Base-by-base conservation (phyloP, 2,113 vertebrate species). In the Antigone vipio region DNA sequence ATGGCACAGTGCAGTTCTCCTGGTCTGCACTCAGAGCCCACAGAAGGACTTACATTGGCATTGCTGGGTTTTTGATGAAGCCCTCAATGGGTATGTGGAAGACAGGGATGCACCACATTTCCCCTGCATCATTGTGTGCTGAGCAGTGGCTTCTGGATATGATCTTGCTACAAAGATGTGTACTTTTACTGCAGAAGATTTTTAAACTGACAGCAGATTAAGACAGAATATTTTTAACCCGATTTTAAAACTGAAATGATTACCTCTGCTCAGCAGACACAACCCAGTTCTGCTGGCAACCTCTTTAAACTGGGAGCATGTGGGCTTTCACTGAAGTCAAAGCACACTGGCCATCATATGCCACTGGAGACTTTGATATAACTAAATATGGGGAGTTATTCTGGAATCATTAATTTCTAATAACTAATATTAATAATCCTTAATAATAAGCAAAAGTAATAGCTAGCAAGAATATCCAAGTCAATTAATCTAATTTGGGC, bases 401-500 rank as follows among this genome's bases (percentile, higher is more conserved):
- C 75, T 87, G 81, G 50, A 86, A 88, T 62, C 67, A 67, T 86
- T 87, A 62, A 18, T 89, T 93, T 92, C 79, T 81, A 80, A 86
- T 78, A 93, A 80, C 67, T 86, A 88, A 38, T 95, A 91, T 73
- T 92, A 91, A 68, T 80, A 95, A 85, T 73, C 27, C 15, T 82
- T 95, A 92, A 80, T 63, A 89, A 68, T 86, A 92, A 91, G 47
- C 91, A 9, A 92, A 95, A 88, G 55, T 67, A 85, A 93, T 58
- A 90, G 32, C 69, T 83, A 88, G 32, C 32, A 92, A 92, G 50
- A 88, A 77, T 89, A 95, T 42, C 79, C 20, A 38, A 95, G 83
- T 91, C 2, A 2, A 79, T 93, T 88, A 95, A 80, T 86, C 59
- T 88, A 77, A 86, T 95, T 86, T 83, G 15, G 42, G 64, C n/a